Evolutionary conservation across 2,113 vertebrate genomes (phyloP).

Genomic region (human): GRCh38 chr5:164108501-164109000

Average conservation of each 20-base stretch:
- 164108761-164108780: slow-evolving; percentile 48
- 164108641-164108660: not conserved
- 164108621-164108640: slow-evolving; percentile 19
- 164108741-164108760: not conserved
- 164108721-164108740: slow-evolving; percentile 30
- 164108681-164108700: not conserved
- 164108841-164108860: slow-evolving; percentile 19
- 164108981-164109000: not conserved
- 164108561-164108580: not conserved
- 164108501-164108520: slow-evolving; percentile 41
- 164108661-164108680: slow-evolving; percentile 10
- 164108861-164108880: not conserved
- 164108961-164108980: not conserved
- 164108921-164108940: not conserved
- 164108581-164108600: not conserved
- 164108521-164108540: slow-evolving; percentile 52
- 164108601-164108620: not conserved
- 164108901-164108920: not conserved
- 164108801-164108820: slow-evolving; percentile 28
- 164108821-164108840: slow-evolving; percentile 53
- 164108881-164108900: not conserved
- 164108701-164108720: not conserved
- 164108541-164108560: slow-evolving; percentile 53
- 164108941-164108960: not conserved
- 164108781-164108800: slow-evolving; percentile 44